Conservation (phyloP, 2,113 vertebrate genomes). For the Gallinago jamesoni region DNA sequence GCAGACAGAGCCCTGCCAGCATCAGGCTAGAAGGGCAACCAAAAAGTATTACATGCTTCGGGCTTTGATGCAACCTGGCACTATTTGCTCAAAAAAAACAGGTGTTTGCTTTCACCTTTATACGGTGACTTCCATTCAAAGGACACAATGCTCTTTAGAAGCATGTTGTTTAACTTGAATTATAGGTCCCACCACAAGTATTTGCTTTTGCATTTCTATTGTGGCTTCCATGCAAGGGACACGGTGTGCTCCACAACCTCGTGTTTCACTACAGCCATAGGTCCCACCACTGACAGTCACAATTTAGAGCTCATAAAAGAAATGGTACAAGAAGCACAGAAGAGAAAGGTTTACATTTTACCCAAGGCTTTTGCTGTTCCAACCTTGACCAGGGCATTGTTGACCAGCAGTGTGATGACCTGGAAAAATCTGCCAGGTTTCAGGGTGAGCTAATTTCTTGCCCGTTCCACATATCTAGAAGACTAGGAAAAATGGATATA, state of each 20-base stretch:
- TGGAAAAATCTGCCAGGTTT: background rate
- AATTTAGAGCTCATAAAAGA: background rate
- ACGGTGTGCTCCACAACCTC: background rate
- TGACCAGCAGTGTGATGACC: background rate
- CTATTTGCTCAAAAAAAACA: background rate
- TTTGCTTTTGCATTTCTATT: background rate
- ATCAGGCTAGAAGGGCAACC: background rate
- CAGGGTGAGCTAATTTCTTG: background rate
- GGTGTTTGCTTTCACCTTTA: background rate
- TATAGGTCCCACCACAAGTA: background rate
- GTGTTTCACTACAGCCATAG: background rate
- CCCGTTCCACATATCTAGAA: background rate
- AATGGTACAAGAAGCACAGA: background rate
- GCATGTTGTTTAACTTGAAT: background rate
- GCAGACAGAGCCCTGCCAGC: background rate
- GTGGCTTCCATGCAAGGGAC: background rate
- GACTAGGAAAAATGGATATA: background rate
- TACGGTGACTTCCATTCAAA: background rate
- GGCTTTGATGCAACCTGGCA: background rate
- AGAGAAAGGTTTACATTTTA: background rate
- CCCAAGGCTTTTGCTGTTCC: background rate
- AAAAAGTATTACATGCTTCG: background rate
- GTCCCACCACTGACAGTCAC: background rate
- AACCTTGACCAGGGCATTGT: background rate
- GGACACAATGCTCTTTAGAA: background rate